Evolutionary conservation across 1,140 invertebrate genomes (phyloP).

Genomic region (Cotesia glomerata): DNA sequence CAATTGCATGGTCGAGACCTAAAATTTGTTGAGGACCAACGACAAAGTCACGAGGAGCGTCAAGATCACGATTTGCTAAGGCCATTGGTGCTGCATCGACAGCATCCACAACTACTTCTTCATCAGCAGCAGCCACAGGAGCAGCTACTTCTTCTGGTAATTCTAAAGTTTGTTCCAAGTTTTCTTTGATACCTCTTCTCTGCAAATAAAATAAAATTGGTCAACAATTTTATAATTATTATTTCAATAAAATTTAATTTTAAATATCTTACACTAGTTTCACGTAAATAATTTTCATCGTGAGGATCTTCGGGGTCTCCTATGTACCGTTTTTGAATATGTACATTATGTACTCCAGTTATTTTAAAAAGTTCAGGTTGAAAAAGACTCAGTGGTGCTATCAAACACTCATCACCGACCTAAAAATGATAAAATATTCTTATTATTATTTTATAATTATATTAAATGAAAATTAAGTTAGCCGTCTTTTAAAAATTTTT

Average conservation of each 20-base stretch:
- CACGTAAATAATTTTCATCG: slow-evolving; percentile 89
- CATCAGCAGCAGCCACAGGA: slow-evolving; percentile 66
- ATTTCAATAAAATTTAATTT: slow-evolving; percentile 2
- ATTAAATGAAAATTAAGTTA: no score
- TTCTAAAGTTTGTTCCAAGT: slow-evolving; percentile 63
- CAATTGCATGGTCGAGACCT: slow-evolving; percentile 86
- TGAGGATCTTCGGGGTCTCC: slow-evolving; percentile 93
- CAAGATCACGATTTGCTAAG: slow-evolving; percentile 58
- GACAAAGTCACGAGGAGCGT: slow-evolving; percentile 67
- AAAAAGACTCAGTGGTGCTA: slow-evolving; percentile 88
- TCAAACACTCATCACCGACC: slow-evolving; percentile 92
- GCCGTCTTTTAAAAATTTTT: no score
- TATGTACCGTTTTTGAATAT: slow-evolving; percentile 75
- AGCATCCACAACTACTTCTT: slow-evolving; percentile 82
- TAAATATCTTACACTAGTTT: slow-evolving; percentile 75
- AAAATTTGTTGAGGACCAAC: slow-evolving; percentile 79
- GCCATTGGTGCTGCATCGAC: slow-evolving; percentile 68
- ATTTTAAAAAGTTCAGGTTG: slow-evolving; percentile 88
- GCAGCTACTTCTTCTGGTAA: slow-evolving; percentile 55
- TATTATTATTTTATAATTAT: not conserved
- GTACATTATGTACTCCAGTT: slow-evolving; percentile 75
- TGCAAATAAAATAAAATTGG: slow-evolving; percentile 32
- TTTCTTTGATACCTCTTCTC: slow-evolving; percentile 72
- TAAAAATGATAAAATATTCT: slow-evolving; percentile 58
- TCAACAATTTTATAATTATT: not conserved